A percentile compares a stretch with the other conserved stretches of the same genome.
These are phyloP conservation scores for Drosophila nigricruria DNA, from an alignment of 2,888 invertebrate species.

Conservation along the genomic window DNA sequence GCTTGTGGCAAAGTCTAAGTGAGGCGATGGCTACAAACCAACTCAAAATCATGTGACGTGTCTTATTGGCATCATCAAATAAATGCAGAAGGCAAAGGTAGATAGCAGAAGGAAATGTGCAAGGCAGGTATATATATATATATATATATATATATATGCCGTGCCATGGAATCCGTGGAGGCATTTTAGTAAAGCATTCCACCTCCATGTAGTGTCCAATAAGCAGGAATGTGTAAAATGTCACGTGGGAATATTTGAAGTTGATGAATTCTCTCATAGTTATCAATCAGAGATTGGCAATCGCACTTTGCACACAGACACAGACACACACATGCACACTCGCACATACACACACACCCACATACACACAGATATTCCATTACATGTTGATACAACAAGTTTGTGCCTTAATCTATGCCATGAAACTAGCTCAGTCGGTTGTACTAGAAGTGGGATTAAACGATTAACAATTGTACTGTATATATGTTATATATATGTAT, in stretches of 20 bases:
- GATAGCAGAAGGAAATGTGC: neutral
- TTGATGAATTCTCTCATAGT: conserved; percentile 50
- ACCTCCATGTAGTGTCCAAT: conserved; percentile 36
- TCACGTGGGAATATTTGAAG: conserved; percentile 72
- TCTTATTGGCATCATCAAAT: conserved; percentile 82
- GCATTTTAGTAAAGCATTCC: conserved; percentile 15
- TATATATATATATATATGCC: conserved; percentile 30
- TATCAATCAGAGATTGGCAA: conserved; percentile 72
- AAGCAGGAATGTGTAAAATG: conserved; percentile 63
- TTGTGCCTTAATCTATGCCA: neutral
- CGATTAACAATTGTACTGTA: no score
- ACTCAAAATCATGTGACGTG: conserved; percentile 76
- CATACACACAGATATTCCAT: conserved; percentile 10
- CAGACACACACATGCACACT: neutral
- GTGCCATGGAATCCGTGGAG: conserved; percentile 15
- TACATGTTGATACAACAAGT: conserved; percentile 35
- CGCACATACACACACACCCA: neutral
- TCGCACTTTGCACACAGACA: conserved; percentile 50
- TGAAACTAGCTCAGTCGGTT: conserved; percentile 4
- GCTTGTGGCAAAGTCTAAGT: conserved; percentile 15
- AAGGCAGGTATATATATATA: conserved; percentile 14
- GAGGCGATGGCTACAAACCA: conserved; percentile 18
- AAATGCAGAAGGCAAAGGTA: neutral
- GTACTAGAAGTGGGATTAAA: no score
- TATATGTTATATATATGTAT: no score